These are phyloP conservation scores for Eurosta solidaginis DNA, from an alignment of 1,140 invertebrate genomes.

Conservation along the genomic window DNA sequence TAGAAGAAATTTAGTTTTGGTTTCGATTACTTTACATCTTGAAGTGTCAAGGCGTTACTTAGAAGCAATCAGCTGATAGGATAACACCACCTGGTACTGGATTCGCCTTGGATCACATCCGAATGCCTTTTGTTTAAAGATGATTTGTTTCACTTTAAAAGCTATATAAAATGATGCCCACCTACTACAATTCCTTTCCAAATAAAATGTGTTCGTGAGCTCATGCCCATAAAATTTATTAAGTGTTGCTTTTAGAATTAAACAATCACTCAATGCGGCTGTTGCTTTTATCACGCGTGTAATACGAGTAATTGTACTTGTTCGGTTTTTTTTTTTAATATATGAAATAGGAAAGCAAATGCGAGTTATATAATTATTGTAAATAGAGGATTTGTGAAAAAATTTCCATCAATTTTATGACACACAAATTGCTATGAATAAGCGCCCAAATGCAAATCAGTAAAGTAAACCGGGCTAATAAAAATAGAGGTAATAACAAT, in stretches of 20 bases:
- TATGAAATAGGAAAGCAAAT: no score
- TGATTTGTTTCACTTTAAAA: neutral
- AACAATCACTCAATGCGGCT: neutral
- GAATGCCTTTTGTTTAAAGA: no score
- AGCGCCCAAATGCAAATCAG: no score
- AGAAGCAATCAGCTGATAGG: no score
- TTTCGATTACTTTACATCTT: no score
- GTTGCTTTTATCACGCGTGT: neutral
- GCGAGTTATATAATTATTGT: neutral
- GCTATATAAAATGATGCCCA: neutral
- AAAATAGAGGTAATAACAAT: neutral
- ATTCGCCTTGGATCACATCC: no score
- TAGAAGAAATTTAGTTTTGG: no score
- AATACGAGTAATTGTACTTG: no score
- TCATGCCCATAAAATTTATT: neutral
- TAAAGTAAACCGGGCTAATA: neutral
- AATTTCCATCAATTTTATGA: neutral
- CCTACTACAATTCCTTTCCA: neutral
- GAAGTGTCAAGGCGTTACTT: no score
- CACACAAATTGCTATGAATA: no score
- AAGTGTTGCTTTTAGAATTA: neutral
- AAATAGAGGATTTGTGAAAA: neutral
- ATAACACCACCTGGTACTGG: no score
- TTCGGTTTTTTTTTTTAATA: no score
- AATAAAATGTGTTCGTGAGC: neutral